Conservation (phyloP, 2,797 vertebrate species). For the Arnoldichthys spilopterus region DNA sequence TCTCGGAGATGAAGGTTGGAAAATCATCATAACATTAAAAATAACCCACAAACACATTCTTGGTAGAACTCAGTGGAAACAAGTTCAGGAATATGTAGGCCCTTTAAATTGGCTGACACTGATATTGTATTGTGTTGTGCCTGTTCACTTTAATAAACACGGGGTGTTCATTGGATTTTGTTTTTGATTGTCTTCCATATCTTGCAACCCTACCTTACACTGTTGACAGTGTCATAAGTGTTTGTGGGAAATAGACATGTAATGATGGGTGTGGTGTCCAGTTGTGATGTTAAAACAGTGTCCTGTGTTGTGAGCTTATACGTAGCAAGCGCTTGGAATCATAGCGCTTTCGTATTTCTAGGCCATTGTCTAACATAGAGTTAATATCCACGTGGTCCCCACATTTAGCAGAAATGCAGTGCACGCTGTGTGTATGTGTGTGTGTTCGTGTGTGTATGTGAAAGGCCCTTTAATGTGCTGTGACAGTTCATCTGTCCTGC, state of each 20-base stretch:
- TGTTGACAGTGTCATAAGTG: neutral
- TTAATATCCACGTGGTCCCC: neutral
- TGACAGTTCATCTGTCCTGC: neutral
- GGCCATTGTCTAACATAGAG: neutral
- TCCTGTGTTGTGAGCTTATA: neutral
- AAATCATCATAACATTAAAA: too few species aligned
- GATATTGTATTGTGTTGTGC: too few species aligned
- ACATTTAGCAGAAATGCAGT: neutral
- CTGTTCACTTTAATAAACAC: neutral
- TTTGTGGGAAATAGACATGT: neutral
- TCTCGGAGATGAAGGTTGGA: too few species aligned
- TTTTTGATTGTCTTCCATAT: neutral
- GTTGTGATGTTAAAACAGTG: neutral
- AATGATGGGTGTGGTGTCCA: neutral
- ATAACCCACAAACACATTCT: too few species aligned
- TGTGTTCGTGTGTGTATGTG: neutral
- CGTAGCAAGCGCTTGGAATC: neutral
- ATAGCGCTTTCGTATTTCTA: neutral
- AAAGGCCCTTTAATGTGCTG: slow-evolving; percentile 2
- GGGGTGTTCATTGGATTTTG: neutral
- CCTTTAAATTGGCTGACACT: too few species aligned
- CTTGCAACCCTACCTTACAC: neutral
- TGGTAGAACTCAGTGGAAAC: too few species aligned
- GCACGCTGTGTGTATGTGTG: neutral
- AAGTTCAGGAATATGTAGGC: too few species aligned